These are phyloP conservation scores for Melipona beecheii DNA, from an alignment of 2,888 invertebrate genomes.

Conservation along the genomic window DNA sequence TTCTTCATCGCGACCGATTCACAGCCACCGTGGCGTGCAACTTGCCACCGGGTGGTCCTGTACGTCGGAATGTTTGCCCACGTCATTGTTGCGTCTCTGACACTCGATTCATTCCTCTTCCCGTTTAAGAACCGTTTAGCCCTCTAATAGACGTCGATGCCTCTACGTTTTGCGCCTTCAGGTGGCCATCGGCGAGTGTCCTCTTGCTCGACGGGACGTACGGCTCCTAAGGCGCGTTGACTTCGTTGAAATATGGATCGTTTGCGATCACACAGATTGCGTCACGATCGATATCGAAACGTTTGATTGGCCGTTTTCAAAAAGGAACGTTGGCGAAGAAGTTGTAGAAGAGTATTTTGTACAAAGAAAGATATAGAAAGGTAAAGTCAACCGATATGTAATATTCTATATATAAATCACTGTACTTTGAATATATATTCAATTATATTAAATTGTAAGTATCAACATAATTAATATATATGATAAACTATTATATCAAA, in stretches of 20 bases:
- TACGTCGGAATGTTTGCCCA: slow-evolving; percentile 71
- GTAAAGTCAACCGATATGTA: too few species aligned
- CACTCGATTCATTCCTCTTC: slow-evolving; percentile 72
- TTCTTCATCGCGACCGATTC: slow-evolving; percentile 10
- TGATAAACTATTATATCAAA: too few species aligned
- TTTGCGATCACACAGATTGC: slow-evolving; percentile 33
- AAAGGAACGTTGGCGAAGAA: slow-evolving; percentile 18
- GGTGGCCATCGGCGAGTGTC: slow-evolving; percentile 45
- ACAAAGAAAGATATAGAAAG: neutral
- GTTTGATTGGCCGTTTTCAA: slow-evolving; percentile 10
- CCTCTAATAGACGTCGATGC: slow-evolving; percentile 70
- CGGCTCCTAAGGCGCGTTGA: slow-evolving; percentile 79
- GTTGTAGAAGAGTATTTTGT: slow-evolving; percentile 40
- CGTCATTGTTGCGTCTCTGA: slow-evolving; percentile 76
- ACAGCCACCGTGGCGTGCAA: slow-evolving; percentile 12
- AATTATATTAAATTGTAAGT: too few species aligned
- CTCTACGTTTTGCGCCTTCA: slow-evolving; percentile 32
- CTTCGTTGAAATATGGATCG: slow-evolving; percentile 79
- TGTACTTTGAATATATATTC: too few species aligned
- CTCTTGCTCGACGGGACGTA: slow-evolving; percentile 46
- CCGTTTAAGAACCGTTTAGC: slow-evolving; percentile 79
- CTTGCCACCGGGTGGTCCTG: slow-evolving; percentile 71
- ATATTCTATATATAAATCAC: too few species aligned
- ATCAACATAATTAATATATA: too few species aligned
- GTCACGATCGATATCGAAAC: slow-evolving; percentile 25